phyloP scores from a whole-genome alignment of 2,797 vertebrate species.

The Centroberyx gerrardi region DNA sequence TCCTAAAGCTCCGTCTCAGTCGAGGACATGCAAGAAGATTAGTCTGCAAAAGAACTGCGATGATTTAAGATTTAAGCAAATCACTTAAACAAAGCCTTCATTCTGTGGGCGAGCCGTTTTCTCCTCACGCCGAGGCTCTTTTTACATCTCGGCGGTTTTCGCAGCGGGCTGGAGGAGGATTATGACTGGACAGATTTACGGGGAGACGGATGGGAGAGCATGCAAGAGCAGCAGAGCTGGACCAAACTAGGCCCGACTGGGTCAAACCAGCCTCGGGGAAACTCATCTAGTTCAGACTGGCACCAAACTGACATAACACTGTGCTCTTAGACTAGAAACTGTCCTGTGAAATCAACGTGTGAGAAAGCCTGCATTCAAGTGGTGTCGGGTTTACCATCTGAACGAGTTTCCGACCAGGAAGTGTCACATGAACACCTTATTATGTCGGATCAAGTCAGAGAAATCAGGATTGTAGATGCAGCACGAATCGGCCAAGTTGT shows the following conservation, averaged over 20 bases:
- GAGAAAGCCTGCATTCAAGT: not conserved
- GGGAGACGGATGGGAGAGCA: constrained; percentile 27
- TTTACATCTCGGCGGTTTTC: constrained; percentile 52
- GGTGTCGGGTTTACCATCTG: too few species aligned
- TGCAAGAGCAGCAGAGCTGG: constrained; percentile 33
- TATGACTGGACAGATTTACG: constrained; percentile 66
- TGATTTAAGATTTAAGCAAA: constrained; percentile 60
- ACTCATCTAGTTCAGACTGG: constrained; percentile 30
- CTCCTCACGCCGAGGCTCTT: constrained; percentile 36
- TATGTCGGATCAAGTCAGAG: too few species aligned
- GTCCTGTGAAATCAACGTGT: not conserved
- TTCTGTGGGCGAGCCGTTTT: constrained; percentile 42
- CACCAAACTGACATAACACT: constrained; percentile 22
- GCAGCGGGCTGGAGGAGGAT: constrained; percentile 59
- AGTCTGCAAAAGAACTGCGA: constrained; percentile 34
- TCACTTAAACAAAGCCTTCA: constrained; percentile 72
- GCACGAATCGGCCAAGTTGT: too few species aligned
- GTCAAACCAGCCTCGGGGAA: constrained; percentile 45
- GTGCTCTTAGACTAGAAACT: constrained; percentile 19
- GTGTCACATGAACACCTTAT: too few species aligned
- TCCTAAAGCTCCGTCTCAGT: constrained; percentile 17
- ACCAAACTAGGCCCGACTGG: not conserved
- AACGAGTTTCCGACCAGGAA: too few species aligned
- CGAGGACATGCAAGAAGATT: constrained; percentile 56
- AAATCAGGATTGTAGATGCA: too few species aligned